Percentiles rank a stretch among this genome's conserved stretches.
phyloP scores from a whole-genome alignment of 2,797 vertebrate genomes.

The Hypotaenidia okinawae region DNA sequence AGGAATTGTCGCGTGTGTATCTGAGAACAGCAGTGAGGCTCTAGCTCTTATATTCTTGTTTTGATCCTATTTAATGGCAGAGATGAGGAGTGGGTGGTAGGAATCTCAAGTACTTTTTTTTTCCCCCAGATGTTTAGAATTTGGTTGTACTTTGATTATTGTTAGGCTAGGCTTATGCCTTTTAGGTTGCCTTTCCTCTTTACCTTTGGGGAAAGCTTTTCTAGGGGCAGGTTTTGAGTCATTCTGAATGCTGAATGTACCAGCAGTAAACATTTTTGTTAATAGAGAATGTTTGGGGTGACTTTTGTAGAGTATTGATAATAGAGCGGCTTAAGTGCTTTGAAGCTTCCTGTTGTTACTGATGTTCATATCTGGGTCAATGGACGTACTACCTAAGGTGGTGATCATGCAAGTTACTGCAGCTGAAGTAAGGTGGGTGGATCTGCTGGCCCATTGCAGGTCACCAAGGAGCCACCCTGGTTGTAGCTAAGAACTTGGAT shows the following conservation, averaged over 20 bases:
- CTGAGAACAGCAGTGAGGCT: not conserved
- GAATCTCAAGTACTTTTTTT: not conserved
- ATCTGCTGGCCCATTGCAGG: not conserved
- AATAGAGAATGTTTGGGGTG: constrained; percentile 1
- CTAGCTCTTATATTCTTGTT: not conserved
- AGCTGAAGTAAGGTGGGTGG: not conserved
- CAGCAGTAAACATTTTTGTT: constrained; percentile 35
- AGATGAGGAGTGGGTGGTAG: not conserved
- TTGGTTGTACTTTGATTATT: constrained; percentile 5
- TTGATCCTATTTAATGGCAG: constrained; percentile 14
- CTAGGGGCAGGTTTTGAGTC: constrained; percentile 19
- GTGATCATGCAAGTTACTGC: constrained; percentile 1
- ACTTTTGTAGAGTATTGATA: not conserved
- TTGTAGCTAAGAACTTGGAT: not conserved
- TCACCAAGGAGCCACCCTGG: not conserved
- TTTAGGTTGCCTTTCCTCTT: not conserved
- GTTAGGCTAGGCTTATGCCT: not conserved
- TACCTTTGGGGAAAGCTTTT: not conserved
- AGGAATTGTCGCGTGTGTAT: fast-evolving
- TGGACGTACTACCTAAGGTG: not conserved
- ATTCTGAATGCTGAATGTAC: not conserved
- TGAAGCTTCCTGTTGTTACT: constrained; percentile 37
- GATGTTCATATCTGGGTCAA: not conserved
- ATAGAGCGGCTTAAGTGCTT: not conserved
- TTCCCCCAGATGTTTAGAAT: not conserved